Percentiles rank a stretch among this genome's conserved stretches.
These are phyloP conservation scores for Malthinus seriepunctatus DNA, from an alignment of 2,888 invertebrate species.

Conservation along the genomic window DNA sequence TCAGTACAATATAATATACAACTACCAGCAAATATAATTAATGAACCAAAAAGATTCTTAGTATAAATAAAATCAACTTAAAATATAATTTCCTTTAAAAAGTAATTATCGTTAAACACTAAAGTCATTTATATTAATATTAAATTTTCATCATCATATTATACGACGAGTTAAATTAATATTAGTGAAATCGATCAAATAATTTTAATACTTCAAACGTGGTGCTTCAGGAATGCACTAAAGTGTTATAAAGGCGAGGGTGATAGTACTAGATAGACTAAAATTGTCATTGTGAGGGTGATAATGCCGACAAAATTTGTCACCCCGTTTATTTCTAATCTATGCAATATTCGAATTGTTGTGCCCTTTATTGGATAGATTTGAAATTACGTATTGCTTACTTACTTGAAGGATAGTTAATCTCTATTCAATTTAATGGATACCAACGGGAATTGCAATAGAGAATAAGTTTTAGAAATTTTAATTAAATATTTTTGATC, in stretches of 20 bases:
- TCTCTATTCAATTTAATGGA: no score
- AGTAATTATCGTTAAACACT: neutral
- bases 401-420: neutral
- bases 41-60: neutral
- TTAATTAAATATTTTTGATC: no score
- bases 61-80: neutral
- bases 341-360: constrained; percentile 31
- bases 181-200: constrained; percentile 2
- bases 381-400: constrained; percentile 6
- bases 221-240: constrained; percentile 21
- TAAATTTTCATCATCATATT: no score
- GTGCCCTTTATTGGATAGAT: constrained; percentile 22
- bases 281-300: constrained; percentile 29
- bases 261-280: constrained; percentile 5
- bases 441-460: no score
- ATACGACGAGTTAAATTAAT: neutral
- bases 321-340: constrained; percentile 33
- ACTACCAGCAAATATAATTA: neutral
- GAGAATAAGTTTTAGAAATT: no score
- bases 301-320: constrained; percentile 33
- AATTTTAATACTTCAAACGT: constrained; percentile 3
- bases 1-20: neutral
- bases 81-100: no score
- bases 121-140: neutral
- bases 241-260: constrained; percentile 23